phyloP scores from a whole-genome alignment of 1,140 invertebrate genomes.

The Brevipalpus yothersi region DNA sequence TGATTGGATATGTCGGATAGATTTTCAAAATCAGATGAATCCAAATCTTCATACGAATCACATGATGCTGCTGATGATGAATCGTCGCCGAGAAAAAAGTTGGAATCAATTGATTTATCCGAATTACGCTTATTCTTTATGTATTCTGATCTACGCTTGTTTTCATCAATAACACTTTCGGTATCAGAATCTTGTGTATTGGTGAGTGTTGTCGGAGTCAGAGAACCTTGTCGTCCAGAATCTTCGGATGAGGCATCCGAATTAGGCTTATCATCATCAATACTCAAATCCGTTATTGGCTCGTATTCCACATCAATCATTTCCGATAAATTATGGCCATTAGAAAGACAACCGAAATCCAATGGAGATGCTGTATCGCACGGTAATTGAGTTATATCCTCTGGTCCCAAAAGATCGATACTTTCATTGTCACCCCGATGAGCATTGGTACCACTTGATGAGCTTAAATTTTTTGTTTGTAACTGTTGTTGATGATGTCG shows the following conservation, averaged over 20 bases:
- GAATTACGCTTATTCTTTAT: background rate
- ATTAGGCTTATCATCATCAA: background rate
- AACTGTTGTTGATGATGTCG: too few species aligned
- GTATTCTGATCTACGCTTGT: background rate
- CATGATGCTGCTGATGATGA: background rate
- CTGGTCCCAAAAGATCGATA: background rate
- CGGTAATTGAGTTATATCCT: background rate
- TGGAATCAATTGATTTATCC: background rate
- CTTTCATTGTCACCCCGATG: too few species aligned
- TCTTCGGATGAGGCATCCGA: background rate
- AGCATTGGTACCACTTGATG: too few species aligned
- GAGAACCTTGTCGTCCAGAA: background rate
- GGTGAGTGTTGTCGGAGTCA: constrained; percentile 1
- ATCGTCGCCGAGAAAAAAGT: constrained; percentile 10
- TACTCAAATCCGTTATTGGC: background rate
- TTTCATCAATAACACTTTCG: constrained; percentile 7
- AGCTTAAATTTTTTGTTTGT: too few species aligned
- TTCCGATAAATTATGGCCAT: background rate
- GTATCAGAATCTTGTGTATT: constrained; percentile 8
- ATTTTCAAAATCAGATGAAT: background rate
- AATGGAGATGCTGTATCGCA: background rate
- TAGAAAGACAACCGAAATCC: background rate
- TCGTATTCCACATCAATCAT: background rate
- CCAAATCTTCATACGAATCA: constrained; percentile 3
- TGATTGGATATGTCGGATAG: too few species aligned